Evolutionary conservation across 2,113 vertebrate species (phyloP).

Genomic region (Henicopernis longicauda): DNA sequence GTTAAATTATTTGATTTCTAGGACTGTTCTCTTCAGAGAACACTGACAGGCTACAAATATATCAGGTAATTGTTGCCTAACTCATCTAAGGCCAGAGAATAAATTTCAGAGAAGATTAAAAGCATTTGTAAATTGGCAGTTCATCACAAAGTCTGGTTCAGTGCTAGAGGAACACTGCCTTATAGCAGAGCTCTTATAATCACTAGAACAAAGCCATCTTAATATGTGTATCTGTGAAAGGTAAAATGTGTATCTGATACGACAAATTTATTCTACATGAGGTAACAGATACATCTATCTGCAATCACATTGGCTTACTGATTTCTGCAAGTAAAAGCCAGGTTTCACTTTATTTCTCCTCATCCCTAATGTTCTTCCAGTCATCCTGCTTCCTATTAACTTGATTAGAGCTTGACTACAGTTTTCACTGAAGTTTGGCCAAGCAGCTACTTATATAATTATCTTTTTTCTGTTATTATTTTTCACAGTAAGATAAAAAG

Average conservation of each 20-base stretch:
- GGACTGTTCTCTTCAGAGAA: neutral
- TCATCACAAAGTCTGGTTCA: neutral
- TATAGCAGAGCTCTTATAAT: neutral
- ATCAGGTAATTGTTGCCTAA: neutral
- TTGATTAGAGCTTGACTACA: neutral
- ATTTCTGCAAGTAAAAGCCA: neutral
- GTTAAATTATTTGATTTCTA: neutral
- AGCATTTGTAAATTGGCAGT: neutral
- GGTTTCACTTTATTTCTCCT: neutral
- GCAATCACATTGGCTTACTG: neutral
- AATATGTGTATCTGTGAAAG: neutral
- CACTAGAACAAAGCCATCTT: neutral
- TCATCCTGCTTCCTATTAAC: neutral
- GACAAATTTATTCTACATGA: neutral
- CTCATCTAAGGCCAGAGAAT: neutral
- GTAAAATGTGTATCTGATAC: neutral
- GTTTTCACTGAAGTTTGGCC: neutral
- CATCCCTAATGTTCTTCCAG: neutral
- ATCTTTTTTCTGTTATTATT: neutral
- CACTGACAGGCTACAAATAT: neutral
- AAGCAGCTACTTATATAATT: neutral
- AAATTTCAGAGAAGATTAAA: neutral
- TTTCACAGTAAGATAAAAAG: neutral
- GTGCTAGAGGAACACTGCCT: neutral
- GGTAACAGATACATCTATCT: neutral